These are phyloP conservation scores for Ophiodon elongatus DNA, from an alignment of 2,113 vertebrate genomes.

Conservation along the genomic window DNA sequence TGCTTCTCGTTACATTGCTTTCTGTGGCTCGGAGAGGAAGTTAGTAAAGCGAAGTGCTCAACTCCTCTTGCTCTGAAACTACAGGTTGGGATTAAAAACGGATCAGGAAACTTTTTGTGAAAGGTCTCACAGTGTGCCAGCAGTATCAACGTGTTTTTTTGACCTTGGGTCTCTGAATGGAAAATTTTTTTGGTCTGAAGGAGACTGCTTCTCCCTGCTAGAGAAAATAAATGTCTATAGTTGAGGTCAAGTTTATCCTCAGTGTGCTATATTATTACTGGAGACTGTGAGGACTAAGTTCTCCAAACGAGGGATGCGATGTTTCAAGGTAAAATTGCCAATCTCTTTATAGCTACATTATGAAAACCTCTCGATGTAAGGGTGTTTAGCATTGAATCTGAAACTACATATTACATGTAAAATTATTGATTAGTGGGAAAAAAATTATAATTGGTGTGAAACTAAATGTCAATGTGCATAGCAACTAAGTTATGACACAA, in stretches of 20 bases:
- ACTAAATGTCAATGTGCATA: not conserved
- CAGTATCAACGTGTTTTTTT: constrained; percentile 45
- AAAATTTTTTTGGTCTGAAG: constrained; percentile 26
- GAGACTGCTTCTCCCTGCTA: constrained; percentile 9
- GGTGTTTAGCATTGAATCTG: not conserved
- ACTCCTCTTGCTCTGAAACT: constrained; percentile 17
- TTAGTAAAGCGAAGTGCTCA: constrained; percentile 15
- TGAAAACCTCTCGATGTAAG: not conserved
- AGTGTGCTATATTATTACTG: not conserved
- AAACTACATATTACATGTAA: not conserved
- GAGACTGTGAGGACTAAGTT: not conserved
- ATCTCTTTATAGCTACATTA: not conserved
- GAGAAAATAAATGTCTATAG: not conserved
- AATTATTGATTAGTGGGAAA: not conserved
- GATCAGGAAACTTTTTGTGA: constrained; percentile 30
- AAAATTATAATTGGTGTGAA: not conserved
- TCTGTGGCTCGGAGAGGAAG: constrained; percentile 7
- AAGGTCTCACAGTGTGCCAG: constrained; percentile 23
- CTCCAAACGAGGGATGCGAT: not conserved
- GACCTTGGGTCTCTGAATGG: constrained; percentile 34
- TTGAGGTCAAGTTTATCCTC: constrained; percentile 5
- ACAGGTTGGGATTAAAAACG: constrained; percentile 4
- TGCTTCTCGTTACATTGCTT: not conserved
- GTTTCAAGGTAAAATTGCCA: constrained; percentile 33
- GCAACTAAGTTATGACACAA: not conserved